Percentiles rank a stretch among this genome's conserved stretches.
Evolutionary conservation across 2,797 vertebrate genomes (phyloP).

Genomic region (Anguilla megastoma): DNA sequence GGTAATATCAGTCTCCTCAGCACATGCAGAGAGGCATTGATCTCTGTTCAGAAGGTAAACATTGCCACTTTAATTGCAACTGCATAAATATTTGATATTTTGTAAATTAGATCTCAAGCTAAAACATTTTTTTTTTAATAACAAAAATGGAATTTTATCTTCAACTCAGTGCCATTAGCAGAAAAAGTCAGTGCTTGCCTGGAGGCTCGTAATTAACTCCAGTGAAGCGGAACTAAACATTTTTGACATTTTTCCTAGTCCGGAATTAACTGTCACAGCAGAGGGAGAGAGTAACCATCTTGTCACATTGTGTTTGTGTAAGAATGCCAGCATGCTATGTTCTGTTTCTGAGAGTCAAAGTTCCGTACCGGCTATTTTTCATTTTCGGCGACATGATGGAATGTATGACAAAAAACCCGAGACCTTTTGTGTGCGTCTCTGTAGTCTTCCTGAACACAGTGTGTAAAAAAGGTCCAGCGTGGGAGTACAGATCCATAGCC

Average conservation of each 20-base stretch:
- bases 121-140: conserved; percentile 76
- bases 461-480: background rate
- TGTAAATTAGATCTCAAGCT: conserved; percentile 92
- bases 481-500: background rate
- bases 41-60: conserved; percentile 55
- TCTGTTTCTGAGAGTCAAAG: conserved; percentile 61
- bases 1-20: background rate
- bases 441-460: background rate
- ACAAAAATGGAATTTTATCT: conserved; percentile 90
- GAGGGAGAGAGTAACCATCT: conserved; percentile 91
- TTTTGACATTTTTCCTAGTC: conserved; percentile 97
- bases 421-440: conserved; percentile 15
- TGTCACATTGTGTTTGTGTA: conserved; percentile 89
- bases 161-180: conserved; percentile 92
- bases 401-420: conserved; percentile 64
- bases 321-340: conserved; percentile 73
- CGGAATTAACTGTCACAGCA: conserved; percentile 96
- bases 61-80: conserved; percentile 83
- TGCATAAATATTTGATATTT: conserved; percentile 94
- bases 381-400: conserved; percentile 82
- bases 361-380: conserved; percentile 71
- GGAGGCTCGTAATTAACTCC: conserved; percentile 95
- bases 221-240: conserved; percentile 96
- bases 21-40: background rate
- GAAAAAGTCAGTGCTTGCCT: conserved; percentile 80